These are phyloP conservation scores for Frieseomelitta varia DNA, from an alignment of 1,140 invertebrate genomes.

Conservation along the genomic window DNA sequence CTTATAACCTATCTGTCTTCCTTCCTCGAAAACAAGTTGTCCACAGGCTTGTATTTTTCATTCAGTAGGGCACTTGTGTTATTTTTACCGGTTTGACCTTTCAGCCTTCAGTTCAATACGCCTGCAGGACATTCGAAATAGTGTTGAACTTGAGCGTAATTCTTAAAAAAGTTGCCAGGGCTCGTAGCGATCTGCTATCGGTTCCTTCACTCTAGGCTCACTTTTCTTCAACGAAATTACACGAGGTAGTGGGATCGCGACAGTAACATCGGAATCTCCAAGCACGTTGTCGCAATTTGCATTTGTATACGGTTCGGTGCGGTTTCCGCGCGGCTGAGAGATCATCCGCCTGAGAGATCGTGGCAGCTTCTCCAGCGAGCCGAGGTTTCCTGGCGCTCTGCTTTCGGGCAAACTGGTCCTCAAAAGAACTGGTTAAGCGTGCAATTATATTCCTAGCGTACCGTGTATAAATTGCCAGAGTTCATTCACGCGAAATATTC, in stretches of 20 bases:
- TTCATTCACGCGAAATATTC: conserved; percentile 1
- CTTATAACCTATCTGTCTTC: not conserved
- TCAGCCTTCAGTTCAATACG: not conserved
- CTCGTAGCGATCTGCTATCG: too few relatives aligned
- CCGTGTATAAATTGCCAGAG: conserved; percentile 1
- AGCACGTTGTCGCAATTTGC: not conserved
- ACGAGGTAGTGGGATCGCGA: too few relatives aligned
- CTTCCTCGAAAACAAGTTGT: not conserved
- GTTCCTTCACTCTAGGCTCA: too few relatives aligned
- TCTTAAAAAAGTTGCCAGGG: too few relatives aligned
- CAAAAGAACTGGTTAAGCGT: not conserved
- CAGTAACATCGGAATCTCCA: not conserved
- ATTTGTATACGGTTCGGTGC: not conserved
- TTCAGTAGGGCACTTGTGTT: not conserved
- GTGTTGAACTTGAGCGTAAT: too few relatives aligned
- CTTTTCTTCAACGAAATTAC: not conserved
- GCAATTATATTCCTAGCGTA: not conserved
- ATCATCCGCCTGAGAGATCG: conserved; percentile 1
- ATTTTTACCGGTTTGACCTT: not conserved
- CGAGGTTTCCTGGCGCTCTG: not conserved
- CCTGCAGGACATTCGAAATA: too few relatives aligned
- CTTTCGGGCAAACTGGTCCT: not conserved
- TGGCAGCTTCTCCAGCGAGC: not conserved
- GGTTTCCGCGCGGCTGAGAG: not conserved
- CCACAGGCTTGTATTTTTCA: not conserved